Base-by-base conservation (phyloP, 2,888 invertebrate genomes). In the Idaea dimidiata region DNA sequence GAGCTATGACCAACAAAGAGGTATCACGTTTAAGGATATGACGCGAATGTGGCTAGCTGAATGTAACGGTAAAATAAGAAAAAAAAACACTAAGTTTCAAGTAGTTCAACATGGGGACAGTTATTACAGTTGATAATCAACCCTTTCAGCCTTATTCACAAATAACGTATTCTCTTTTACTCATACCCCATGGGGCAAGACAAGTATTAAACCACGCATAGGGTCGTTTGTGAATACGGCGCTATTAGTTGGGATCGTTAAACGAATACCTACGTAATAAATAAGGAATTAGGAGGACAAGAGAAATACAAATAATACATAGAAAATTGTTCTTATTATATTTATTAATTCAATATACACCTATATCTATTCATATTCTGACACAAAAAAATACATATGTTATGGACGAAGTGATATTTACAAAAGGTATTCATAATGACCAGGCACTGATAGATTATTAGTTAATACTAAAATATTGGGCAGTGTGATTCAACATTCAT, bases 341-440 rank as follows among this genome's bases (percentile, higher is more conserved):
- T 89, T 89, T 90, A 88, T 89, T 89, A 85, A 83, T 84, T 87
- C 82, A 89, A 89, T 90, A 89, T 89, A 90, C 89, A 90, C 89
- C 89, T 90, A 90, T 81, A 81, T 76, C 88, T 90, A 90, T 82
- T 84, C 88, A 84, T 88, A 88, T 83, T 85, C 81, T 83, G 85
- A 88, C 84, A 87, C 82, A 84, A 83, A 85, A 70, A 72, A 68
- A 70, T 66, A 58, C 17, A 10, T 17, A 17, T 56, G 56, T 56
- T 56, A 56, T 56, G 56, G 56, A 56, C 56, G 17, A 56, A 56
- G 56, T 56, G 18, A 56, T 56, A 18, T 17, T 43, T 43, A 43
- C 43, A 43, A 43, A 8, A 43, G 14, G 10, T 43, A 43, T 43
- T 43, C 43, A 43, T 43, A 43, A 43, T 43, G 43, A 43, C 43